phyloP scores from a whole-genome alignment of 2,113 vertebrate genomes.

The Pangasianodon hypophthalmus region DNA sequence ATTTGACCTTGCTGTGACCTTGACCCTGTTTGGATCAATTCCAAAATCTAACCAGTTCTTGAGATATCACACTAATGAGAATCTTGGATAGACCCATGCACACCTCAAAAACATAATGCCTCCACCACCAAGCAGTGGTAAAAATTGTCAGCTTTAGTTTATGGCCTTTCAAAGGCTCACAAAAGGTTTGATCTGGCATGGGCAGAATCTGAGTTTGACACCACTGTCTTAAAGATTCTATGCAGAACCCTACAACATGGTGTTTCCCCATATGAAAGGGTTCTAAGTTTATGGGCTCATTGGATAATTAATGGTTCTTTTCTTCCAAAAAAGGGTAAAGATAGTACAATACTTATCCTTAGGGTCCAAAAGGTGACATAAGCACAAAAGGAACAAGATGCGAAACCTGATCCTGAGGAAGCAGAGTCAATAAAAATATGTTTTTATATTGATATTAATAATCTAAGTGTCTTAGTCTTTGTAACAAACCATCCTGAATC shows the following conservation, averaged over 20 bases:
- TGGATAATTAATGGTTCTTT: background rate
- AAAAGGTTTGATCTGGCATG: background rate
- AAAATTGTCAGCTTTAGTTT: background rate
- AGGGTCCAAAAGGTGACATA: background rate
- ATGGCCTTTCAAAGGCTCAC: background rate
- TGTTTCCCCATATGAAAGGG: background rate
- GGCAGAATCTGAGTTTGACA: background rate
- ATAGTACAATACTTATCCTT: background rate
- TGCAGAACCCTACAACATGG: background rate
- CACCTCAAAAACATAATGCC: background rate
- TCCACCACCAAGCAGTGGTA: background rate
- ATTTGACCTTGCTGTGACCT: background rate
- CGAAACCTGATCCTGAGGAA: background rate
- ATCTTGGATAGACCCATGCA: background rate
- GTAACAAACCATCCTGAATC: background rate
- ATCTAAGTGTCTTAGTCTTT: background rate
- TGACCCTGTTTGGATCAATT: background rate
- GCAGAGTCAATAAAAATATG: background rate
- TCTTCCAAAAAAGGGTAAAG: background rate
- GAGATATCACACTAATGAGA: background rate
- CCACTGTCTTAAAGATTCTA: background rate
- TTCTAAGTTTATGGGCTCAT: background rate
- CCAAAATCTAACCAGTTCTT: background rate
- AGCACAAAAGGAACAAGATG: background rate
- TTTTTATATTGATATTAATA: background rate